phyloP scores from a whole-genome alignment of 2,113 vertebrate genomes.

The Galeopterus variegatus region DNA sequence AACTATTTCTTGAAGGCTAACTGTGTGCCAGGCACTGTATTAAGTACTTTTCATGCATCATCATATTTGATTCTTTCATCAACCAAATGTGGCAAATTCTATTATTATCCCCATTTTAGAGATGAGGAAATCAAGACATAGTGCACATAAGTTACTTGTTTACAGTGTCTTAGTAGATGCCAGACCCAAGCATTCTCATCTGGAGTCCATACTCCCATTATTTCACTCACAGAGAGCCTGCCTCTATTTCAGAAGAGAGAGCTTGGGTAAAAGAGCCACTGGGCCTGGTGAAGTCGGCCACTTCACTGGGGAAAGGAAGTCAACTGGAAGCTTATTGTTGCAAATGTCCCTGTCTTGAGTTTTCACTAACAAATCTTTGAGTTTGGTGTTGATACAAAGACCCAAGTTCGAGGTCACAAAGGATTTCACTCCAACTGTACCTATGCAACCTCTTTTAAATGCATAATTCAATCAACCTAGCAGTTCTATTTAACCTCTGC shows the following conservation, averaged over 20 bases:
- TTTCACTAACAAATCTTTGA: slow-evolving; percentile 9
- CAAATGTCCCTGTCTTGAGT: background rate
- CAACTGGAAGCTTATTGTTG: background rate
- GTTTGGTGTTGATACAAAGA: slow-evolving; percentile 25
- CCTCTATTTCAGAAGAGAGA: slow-evolving; percentile 11
- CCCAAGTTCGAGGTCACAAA: slow-evolving; percentile 5
- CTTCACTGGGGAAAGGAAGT: background rate
- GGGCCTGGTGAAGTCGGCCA: background rate
- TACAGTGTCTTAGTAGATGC: background rate
- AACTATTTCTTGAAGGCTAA: background rate
- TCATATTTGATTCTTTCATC: background rate
- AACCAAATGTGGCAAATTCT: background rate
- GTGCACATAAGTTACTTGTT: background rate
- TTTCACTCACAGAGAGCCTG: background rate
- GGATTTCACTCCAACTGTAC: background rate
- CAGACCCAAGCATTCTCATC: background rate
- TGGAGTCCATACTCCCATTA: background rate
- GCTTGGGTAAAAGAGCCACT: background rate
- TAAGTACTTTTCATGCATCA: background rate
- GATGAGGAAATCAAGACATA: background rate
- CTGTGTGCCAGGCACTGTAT: background rate
- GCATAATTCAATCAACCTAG: background rate
- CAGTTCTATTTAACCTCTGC: slow-evolving; percentile 1
- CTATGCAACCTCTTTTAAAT: slow-evolving; percentile 23
- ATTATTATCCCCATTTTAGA: slow-evolving; percentile 8